Conservation (phyloP, 2,113 vertebrate genomes). For the Anarhynchus alexandrinus region DNA sequence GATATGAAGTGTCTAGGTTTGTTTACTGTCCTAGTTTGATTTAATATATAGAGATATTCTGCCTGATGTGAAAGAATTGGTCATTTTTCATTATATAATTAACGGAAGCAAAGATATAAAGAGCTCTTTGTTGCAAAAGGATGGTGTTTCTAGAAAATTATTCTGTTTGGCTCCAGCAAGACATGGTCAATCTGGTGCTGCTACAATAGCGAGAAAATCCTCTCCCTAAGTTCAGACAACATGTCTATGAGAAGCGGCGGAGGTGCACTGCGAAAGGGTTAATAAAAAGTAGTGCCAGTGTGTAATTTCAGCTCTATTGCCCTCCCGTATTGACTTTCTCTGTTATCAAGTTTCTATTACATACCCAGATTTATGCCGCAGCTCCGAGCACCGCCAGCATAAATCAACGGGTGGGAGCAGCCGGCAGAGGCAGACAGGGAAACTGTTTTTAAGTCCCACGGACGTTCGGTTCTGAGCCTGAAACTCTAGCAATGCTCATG, state of each 20-base stretch:
- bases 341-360: constrained; percentile 53
- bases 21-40: background rate
- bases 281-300: constrained; percentile 1
- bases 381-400: background rate
- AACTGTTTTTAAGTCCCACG: constrained; percentile 3
- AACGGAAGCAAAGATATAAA: background rate
- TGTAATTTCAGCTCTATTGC: constrained; percentile 52
- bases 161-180: background rate
- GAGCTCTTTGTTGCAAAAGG: background rate
- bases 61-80: background rate
- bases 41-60: background rate
- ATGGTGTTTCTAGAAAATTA: background rate
- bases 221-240: background rate
- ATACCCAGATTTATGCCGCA: constrained; percentile 46
- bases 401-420: constrained; percentile 46
- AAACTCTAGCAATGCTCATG: background rate
- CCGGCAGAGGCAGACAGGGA: background rate
- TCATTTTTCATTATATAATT: background rate
- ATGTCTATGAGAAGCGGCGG: background rate
- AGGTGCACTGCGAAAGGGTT: background rate
- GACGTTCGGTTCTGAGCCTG: background rate
- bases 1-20: background rate
- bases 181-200: background rate
- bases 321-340: constrained; percentile 30
- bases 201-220: background rate